A percentile compares a stretch with the other conserved stretches of the same genome.
phyloP scores from a whole-genome alignment of 2,797 vertebrate genomes.

The Anabacerthia variegaticeps region DNA sequence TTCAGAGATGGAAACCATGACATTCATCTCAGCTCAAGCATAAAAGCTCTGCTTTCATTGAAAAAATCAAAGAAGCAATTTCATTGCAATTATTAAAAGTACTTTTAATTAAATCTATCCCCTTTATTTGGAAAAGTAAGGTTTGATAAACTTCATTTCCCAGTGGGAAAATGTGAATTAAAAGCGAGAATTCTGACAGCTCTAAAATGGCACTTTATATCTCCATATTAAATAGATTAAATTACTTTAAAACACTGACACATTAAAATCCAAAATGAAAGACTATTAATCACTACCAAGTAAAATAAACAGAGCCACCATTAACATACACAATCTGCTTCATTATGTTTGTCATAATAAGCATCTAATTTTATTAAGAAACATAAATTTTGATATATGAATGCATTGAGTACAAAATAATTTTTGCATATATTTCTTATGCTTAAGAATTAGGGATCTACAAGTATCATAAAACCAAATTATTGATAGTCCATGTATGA shows the following conservation, averaged over 20 bases:
- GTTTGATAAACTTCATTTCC: neutral
- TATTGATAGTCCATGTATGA: neutral
- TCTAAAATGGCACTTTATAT: neutral
- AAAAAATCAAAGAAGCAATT: neutral
- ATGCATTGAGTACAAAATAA: neutral
- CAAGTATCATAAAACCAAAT: neutral
- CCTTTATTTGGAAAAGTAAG: neutral
- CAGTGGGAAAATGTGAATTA: neutral
- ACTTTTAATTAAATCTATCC: neutral
- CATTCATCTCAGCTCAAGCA: neutral
- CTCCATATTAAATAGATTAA: neutral
- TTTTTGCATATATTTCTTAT: neutral
- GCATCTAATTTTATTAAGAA: neutral
- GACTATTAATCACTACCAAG: neutral
- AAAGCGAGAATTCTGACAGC: neutral
- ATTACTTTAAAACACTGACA: neutral
- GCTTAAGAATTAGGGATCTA: neutral
- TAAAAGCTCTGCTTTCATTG: neutral
- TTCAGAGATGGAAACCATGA: neutral
- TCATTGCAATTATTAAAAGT: neutral
- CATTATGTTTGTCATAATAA: neutral
- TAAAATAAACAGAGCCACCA: neutral
- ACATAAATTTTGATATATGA: neutral
- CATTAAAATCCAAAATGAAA: neutral
- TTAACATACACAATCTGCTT: neutral